Conservation (phyloP, 1,140 invertebrate genomes). For the Dendroctonus valens region DNA sequence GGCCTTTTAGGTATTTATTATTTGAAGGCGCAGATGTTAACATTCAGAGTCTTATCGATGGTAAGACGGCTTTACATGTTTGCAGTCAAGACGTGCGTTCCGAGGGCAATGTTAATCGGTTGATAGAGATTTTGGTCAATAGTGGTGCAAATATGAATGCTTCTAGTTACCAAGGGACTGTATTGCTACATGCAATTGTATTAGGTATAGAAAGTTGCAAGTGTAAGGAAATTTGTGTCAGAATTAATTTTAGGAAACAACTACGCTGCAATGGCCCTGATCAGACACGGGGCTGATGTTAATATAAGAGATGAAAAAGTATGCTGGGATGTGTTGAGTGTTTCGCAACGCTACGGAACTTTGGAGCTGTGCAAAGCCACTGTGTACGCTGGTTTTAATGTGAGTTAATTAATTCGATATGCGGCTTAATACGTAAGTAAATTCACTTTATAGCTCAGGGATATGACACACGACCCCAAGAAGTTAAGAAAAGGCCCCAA, state of each 20-base stretch:
- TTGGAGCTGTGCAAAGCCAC: conserved; percentile 45
- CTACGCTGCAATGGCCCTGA: conserved; percentile 38
- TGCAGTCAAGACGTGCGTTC: conserved; percentile 52
- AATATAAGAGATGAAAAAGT: conserved; percentile 44
- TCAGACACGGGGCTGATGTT: conserved; percentile 47
- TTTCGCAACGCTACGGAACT: conserved; percentile 50
- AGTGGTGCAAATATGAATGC: conserved; percentile 52
- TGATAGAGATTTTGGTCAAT: conserved; percentile 53
- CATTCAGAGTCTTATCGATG: conserved; percentile 49
- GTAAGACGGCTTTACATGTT: conserved; percentile 54
- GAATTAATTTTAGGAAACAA: conserved; percentile 37
- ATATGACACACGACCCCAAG: conserved; percentile 43
- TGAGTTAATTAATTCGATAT: conserved; percentile 1
- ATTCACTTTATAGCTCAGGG: conserved; percentile 28
- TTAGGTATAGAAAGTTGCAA: conserved; percentile 15
- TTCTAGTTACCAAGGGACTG: conserved; percentile 51
- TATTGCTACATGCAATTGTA: conserved; percentile 45
- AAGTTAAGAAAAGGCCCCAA: conserved; percentile 39
- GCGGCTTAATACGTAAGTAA: background rate
- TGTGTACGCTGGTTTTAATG: conserved; percentile 46
- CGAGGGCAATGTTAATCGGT: conserved; percentile 47
- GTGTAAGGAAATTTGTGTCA: background rate
- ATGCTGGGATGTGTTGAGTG: conserved; percentile 49
- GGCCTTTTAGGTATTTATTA: conserved; percentile 31
- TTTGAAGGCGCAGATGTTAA: conserved; percentile 54